Conservation (phyloP, 2,113 vertebrate species). For the Anarhynchus alexandrinus region DNA sequence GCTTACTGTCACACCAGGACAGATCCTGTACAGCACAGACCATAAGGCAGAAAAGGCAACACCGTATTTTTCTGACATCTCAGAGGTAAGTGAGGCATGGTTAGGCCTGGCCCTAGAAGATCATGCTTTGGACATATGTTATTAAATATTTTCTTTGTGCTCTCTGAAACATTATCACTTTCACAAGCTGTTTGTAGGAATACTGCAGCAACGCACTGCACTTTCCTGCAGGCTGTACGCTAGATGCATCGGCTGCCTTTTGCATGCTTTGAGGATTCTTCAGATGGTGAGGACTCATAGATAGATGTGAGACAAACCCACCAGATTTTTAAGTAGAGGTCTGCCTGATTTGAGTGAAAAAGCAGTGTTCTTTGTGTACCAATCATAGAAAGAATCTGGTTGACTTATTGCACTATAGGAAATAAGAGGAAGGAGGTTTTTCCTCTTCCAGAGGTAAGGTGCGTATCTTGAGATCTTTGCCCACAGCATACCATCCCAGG, state of each 20-base stretch:
- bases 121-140: background rate
- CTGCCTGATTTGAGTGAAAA: background rate
- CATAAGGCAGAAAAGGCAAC: background rate
- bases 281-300: background rate
- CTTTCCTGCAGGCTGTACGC: background rate
- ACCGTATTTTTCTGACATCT: background rate
- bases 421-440: background rate
- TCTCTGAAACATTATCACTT: background rate
- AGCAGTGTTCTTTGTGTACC: background rate
- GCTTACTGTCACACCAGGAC: background rate
- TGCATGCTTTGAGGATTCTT: background rate
- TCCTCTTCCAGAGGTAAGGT: background rate
- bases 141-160: background rate
- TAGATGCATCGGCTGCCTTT: background rate
- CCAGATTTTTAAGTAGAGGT: background rate
- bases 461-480: background rate
- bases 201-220: rapidly evolving
- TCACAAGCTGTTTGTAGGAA: background rate
- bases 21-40: background rate
- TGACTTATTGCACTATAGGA: background rate
- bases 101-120: background rate
- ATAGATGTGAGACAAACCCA: background rate
- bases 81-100: background rate
- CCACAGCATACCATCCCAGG: background rate
- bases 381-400: background rate